Base-by-base conservation (phyloP, 2,113 vertebrate genomes). In the Phaethornis superciliosus region DNA sequence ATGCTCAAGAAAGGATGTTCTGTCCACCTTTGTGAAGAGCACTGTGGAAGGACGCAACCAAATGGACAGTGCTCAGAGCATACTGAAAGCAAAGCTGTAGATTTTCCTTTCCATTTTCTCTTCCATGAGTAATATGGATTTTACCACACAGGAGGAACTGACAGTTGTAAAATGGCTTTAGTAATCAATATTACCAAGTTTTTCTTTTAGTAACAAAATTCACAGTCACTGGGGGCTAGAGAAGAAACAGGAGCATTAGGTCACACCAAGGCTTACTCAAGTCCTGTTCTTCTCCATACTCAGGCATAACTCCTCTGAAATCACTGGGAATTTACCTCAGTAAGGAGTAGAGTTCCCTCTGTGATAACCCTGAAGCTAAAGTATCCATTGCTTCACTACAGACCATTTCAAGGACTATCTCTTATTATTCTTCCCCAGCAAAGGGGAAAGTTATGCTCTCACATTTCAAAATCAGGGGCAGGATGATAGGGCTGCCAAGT, bases 391-490 rank as follows among this genome's bases (percentile, higher is more conserved):
- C 62, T 93, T 85, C 75, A 54, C 56, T 54, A 40, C 7, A 84
- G 75, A 91, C 77, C 71, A 64, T 82, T 88, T 92, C 64, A 90
- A 95, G 86, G 35, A 56, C 69, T 70, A 33, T 27, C 32, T 85
- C 63, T 52, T 37, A 79, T 77, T 91, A 64, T 76, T 89, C 58
- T 58, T 56, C 60, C 59, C 62, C 81, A 80, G 42, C 85, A 93
- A 51, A 23, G 35, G 56, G 76, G 63, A 79, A 70, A 85, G 35
- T 55, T 88, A 70, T n/a, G 28, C 51, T 83, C 71, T 91, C 90
- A 82, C 37, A 74, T 90, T 90, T 92, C 91, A 85, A 85, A 95
- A 85, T 72, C 90, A 92, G 65, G 71, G 71, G 84, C 93, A 68
- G 88, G 81, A 81, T 88, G 70, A 64, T 9, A 58, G 44, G 59